These are phyloP conservation scores for Sylvilagus bachmani DNA, from an alignment of 2,113 vertebrate species.

Conservation along the genomic window DNA sequence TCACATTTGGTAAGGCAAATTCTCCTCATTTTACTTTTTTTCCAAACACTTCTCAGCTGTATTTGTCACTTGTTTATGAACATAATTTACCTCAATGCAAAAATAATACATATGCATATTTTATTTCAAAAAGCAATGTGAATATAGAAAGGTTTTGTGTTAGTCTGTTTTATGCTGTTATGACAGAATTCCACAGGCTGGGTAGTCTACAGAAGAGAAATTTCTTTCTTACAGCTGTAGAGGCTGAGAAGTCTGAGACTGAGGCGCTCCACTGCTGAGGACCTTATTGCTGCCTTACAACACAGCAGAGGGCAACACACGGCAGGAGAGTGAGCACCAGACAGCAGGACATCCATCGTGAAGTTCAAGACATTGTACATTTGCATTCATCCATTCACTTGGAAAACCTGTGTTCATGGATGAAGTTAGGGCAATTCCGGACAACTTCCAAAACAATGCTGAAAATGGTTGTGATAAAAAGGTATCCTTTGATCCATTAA, in stretches of 20 bases:
- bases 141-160: not conserved
- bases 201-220: not conserved
- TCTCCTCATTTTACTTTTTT: slow-evolving; percentile 7
- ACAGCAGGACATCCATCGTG: not conserved
- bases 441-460: not conserved
- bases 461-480: not conserved
- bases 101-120: not conserved
- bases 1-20: not conserved
- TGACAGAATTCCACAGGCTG: not conserved
- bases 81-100: not conserved
- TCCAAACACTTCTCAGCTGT: not conserved
- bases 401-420: not conserved
- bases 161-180: not conserved
- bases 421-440: not conserved
- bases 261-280: not conserved
- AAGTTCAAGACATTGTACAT: too few species aligned
- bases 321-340: too few species aligned
- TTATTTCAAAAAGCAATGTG: slow-evolving; percentile 12
- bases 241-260: not conserved
- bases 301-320: not conserved
- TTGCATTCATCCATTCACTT: not conserved
- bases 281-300: not conserved
- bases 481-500: not conserved
- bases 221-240: not conserved
- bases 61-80: slow-evolving; percentile 35